Conservation (phyloP, 2,113 vertebrate species). For the Papio anubis region DNA sequence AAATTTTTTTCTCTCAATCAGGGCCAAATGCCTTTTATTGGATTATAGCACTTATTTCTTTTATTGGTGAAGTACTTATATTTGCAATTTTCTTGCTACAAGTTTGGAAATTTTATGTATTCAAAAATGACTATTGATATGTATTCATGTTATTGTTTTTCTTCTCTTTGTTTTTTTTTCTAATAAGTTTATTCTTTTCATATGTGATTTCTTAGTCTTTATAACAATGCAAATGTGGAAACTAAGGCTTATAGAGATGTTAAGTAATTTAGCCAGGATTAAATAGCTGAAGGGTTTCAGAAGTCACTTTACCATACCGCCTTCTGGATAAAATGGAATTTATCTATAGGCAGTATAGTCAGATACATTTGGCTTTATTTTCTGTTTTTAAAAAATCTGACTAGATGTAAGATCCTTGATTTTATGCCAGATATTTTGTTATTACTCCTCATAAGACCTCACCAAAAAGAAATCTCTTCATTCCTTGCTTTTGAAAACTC, state of each 20-base stretch:
- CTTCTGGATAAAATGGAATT: neutral
- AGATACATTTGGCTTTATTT: neutral
- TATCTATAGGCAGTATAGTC: neutral
- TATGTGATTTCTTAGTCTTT: neutral
- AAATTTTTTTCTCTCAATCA: neutral
- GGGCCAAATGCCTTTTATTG: neutral
- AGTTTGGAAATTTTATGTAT: neutral
- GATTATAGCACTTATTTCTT: neutral
- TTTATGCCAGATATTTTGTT: neutral
- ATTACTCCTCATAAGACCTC: neutral
- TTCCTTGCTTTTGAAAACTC: conserved; percentile 3
- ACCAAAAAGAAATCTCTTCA: neutral
- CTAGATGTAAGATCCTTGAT: neutral
- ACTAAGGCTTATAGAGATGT: neutral
- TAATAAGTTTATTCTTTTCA: neutral
- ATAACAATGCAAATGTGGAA: neutral
- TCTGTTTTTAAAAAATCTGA: neutral
- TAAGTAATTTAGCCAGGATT: neutral
- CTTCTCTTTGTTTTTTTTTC: neutral
- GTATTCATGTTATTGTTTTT: neutral
- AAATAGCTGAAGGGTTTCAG: neutral
- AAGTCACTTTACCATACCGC: neutral
- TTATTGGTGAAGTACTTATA: neutral
- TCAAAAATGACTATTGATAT: neutral
- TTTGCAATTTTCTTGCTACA: neutral